phyloP scores from a whole-genome alignment of 2,888 invertebrate species.

The Lapara coniferarum region DNA sequence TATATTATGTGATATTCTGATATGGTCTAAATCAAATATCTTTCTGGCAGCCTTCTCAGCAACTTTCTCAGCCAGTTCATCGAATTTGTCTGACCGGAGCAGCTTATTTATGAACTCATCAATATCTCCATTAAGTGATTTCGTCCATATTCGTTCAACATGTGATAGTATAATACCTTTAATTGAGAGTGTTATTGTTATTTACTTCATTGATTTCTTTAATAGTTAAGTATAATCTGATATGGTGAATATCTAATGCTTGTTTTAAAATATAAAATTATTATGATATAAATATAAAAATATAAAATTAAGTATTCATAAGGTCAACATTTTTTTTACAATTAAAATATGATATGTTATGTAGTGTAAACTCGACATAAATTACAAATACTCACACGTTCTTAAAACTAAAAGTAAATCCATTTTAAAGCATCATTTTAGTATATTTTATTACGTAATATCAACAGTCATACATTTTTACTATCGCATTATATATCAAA shows the following conservation, averaged over 20 bases:
- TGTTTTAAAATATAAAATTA: too few species aligned
- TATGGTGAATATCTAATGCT: too few species aligned
- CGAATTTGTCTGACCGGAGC: conserved; percentile 48
- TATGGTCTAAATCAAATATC: conserved; percentile 39
- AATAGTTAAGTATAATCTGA: too few species aligned
- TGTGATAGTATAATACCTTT: conserved; percentile 3
- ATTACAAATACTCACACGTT: background rate
- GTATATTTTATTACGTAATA: background rate
- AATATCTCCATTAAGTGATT: conserved; percentile 34
- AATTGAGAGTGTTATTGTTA: background rate
- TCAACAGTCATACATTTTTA: background rate
- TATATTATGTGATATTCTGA: conserved; percentile 13
- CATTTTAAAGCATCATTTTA: conserved; percentile 9
- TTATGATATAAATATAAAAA: background rate
- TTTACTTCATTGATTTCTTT: too few species aligned
- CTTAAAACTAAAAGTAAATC: background rate
- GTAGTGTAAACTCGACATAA: background rate
- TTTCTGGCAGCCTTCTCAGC: conserved; percentile 52
- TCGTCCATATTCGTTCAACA: background rate
- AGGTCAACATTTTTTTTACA: too few species aligned
- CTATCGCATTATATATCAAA: background rate
- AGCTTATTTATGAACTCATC: conserved; percentile 50
- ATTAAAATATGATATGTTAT: too few species aligned
- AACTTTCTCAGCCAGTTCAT: conserved; percentile 49
- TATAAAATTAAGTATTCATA: too few species aligned